Conservation (phyloP, 2,888 invertebrate genomes). For the Lithodes maja region DNA sequence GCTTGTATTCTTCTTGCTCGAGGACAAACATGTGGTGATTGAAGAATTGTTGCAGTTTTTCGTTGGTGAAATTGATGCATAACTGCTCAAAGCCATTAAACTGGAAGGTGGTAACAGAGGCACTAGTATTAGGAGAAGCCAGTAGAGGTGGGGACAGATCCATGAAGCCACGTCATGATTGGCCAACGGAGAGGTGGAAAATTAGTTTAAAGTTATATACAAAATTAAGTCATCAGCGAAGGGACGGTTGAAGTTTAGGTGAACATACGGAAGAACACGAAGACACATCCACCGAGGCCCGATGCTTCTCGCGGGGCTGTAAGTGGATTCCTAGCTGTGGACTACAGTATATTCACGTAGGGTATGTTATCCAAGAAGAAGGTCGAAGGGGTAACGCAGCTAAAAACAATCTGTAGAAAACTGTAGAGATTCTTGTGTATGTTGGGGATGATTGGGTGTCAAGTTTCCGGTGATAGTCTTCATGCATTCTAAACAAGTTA, state of each 20-base stretch:
- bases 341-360: not conserved
- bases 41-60: conserved; percentile 98
- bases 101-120: conserved; percentile 75
- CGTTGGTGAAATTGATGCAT: conserved; percentile 99
- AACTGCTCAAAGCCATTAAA: conserved; percentile 98
- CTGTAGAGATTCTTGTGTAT: not conserved
- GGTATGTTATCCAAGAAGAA: not conserved
- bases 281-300: too few relatives aligned
- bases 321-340: too few relatives aligned
- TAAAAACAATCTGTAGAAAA: not conserved
- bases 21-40: conserved; percentile 99
- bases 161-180: conserved; percentile 11
- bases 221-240: too few relatives aligned
- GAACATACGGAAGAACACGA: too few relatives aligned
- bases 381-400: not conserved
- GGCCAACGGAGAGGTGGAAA: conserved; percentile 10
- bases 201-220: too few relatives aligned
- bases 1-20: conserved; percentile 97
- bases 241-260: too few relatives aligned
- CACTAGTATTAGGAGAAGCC: not conserved
- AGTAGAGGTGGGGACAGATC: not conserved
- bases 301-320: too few relatives aligned
- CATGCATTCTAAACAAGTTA: conserved; percentile 20
- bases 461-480: too few relatives aligned
- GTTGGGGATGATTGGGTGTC: too few relatives aligned